Base-by-base conservation (phyloP, 2,888 invertebrate genomes). In the Spialia ferax region DNA sequence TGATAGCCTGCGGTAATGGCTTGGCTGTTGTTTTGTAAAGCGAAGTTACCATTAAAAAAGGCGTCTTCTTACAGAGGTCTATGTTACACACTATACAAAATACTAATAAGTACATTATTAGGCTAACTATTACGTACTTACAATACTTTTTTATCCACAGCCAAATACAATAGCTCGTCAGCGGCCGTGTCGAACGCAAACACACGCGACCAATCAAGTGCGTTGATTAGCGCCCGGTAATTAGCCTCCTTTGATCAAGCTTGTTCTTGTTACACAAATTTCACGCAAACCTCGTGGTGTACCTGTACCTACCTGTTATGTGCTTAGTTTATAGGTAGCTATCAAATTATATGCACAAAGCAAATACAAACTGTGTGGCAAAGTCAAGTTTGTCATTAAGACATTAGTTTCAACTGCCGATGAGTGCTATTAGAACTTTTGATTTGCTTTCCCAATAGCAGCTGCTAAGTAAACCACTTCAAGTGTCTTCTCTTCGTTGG, bases 211-310 rank as follows among this genome's bases (percentile, higher is more conserved):
- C 88, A 89, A 90, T 90, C 91, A 89, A 86, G 82, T 79, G 77
- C 82, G 83, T 86, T 91, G 90, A 92, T 92, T 90, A 88, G 85
- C 82, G 76, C 79, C 79, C 72, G 79, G 82, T 89, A 88, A 91
- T 93, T 91, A 92, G 83, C 75, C 73, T 82, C 89, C 91, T 93
- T 93, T 93, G 93, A 92, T 89, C 87, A 82, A 75, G 80, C 78
- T 79, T 82, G 88, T 86, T 87, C 89, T 89, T 89, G 89, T 85
- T 85, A 84, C 84, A 81, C 79, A 78, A 77, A 77, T 82, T 82
- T 77, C 77, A 78, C 80, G 73, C 75, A 77, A 74, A 74, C 75
- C 76, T 75, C 75, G 75, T 68, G 75, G 75, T 67, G 77, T 80
- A 85, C 63, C 57, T 20, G 48, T 48, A 48, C 10, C 48, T 48